Evolutionary conservation across 2,888 invertebrate species (phyloP), one percentile per base, ranked within the genome.

Genomic region (Parnassius smintheus): DNA sequence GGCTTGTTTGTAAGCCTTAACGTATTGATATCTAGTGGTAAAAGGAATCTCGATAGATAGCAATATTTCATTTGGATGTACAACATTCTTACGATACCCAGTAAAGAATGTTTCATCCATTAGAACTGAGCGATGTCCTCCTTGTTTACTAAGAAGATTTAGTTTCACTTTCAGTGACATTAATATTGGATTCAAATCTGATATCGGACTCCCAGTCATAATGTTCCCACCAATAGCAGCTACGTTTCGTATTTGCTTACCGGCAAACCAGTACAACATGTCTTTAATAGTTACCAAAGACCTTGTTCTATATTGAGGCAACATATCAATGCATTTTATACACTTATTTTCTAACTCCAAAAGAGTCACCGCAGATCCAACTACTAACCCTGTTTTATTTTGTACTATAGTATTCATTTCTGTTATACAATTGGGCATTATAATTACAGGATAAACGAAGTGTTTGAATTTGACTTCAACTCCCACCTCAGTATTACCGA

Each of bases 141-240:
- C 87, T 68, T 88, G 70, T 72, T 81, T 87, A 73, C 95, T 95
- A 12, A 92, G 75, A 1, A 96, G 79, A 72, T 94, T 94, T n/a
- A 96, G 81, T 75, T 96, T 94, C 52, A 97, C 94, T 73, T 96
- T 93, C 13, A 95, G 94, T 0, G 98, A 96, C 93, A 98, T 95
- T 66, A 98, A 93, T 70, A 99, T 94, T 0, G 98, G 98, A 86
- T 98, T 97, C 77, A 99, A 92, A 86, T 99, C 99, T 0, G 98
- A 98, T 79, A 98, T 98, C 0, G 98, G 98, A 87, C 98, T 98
- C 22, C 97, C 97, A 0, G 98, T 98, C 94, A 98, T 97, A 69
- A 99, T 96, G 78, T 98, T 98, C 18, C 98, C 98, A 52, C 97
- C 98, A 52, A 98, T 86, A 12, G 97, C 95, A 51, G 98, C 98